Evolutionary conservation across 2,113 vertebrate species (phyloP).

Genomic region (Psettodes erumei): DNA sequence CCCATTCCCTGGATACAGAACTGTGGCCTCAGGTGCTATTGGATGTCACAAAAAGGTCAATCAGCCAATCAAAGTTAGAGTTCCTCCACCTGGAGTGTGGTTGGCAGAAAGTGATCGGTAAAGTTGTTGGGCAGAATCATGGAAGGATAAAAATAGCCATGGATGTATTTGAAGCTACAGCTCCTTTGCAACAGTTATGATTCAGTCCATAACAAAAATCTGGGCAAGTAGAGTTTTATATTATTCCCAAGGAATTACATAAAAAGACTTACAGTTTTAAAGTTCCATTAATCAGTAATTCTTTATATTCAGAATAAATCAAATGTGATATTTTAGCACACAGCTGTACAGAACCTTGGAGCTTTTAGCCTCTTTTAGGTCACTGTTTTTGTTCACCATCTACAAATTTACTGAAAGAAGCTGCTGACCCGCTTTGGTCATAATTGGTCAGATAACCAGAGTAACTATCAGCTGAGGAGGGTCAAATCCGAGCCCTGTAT

Average conservation of each 20-base stretch:
- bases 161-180: slow-evolving; percentile 24
- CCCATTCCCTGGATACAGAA: slow-evolving; percentile 30
- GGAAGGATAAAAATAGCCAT: slow-evolving; percentile 44
- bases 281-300: neutral
- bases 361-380: neutral
- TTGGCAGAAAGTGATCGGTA: slow-evolving; percentile 52
- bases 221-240: slow-evolving; percentile 2
- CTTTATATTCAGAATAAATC: neutral
- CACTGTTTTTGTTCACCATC: too few relatives aligned
- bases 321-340: slow-evolving; percentile 4
- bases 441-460: neutral
- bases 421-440: too few relatives aligned
- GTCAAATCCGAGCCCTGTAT: neutral
- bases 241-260: slow-evolving; percentile 5
- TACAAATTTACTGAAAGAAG: too few relatives aligned
- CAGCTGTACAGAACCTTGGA: neutral
- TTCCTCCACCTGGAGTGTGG: slow-evolving; percentile 32
- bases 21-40: slow-evolving; percentile 50
- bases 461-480: neutral
- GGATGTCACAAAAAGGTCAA: slow-evolving; percentile 67
- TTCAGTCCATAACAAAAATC: neutral
- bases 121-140: slow-evolving; percentile 60
- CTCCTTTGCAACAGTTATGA: slow-evolving; percentile 10
- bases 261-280: neutral
- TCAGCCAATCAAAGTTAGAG: slow-evolving; percentile 56